Evolutionary conservation across 2,888 invertebrate species (phyloP).

Genomic region (Pheosia tremula): DNA sequence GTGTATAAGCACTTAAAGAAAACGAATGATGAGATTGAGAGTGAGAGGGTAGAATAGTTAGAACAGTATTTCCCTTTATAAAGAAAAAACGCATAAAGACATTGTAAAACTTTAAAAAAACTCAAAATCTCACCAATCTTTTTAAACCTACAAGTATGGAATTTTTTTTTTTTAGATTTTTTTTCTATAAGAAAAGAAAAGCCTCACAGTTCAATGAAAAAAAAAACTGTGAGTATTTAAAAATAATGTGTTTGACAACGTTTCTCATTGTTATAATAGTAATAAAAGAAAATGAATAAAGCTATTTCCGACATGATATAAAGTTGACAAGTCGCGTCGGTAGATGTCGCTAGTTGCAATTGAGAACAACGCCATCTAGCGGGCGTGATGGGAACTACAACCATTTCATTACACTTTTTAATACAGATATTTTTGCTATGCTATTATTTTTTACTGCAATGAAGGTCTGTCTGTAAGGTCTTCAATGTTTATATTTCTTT

Average conservation of each 20-base stretch:
- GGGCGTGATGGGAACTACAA: neutral
- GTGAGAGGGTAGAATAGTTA: constrained; percentile 4
- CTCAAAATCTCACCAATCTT: neutral
- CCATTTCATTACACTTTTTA: too few species aligned
- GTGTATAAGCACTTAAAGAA: too few species aligned
- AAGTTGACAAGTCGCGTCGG: neutral
- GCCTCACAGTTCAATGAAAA: constrained; percentile 32
- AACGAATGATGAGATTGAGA: constrained; percentile 9
- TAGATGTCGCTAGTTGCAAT: neutral
- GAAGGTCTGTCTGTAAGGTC: too few species aligned
- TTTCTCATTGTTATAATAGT: constrained; percentile 14
- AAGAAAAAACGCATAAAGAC: too few species aligned
- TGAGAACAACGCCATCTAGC: neutral
- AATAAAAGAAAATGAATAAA: constrained; percentile 12
- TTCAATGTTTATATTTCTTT: too few species aligned
- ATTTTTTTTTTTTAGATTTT: constrained; percentile 24
- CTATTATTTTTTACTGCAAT: too few species aligned
- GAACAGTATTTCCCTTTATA: too few species aligned
- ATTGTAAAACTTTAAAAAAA: neutral
- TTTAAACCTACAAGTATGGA: neutral
- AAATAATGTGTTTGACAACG: constrained; percentile 14
- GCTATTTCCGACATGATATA: constrained; percentile 13
- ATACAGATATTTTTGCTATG: too few species aligned
- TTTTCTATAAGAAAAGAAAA: constrained; percentile 14
- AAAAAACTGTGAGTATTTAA: constrained; percentile 25